Percentiles rank a stretch among this genome's conserved stretches.
phyloP scores from a whole-genome alignment of 1,140 invertebrate species.

The Drosophila quadrilineata region DNA sequence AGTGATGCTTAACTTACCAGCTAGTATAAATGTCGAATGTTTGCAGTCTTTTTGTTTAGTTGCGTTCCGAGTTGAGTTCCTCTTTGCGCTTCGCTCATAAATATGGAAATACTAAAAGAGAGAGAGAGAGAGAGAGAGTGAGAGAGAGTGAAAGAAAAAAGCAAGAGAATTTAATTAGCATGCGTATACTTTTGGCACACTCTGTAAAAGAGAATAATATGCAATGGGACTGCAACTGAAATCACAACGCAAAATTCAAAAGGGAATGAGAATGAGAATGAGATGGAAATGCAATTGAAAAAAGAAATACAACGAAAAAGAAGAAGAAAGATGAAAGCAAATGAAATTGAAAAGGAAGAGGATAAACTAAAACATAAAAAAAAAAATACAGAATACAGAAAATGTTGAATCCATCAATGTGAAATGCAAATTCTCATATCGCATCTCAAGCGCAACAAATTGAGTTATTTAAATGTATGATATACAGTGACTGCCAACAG shows the following conservation, averaged over 20 bases:
- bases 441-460: conserved; percentile 31
- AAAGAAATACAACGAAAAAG: conserved; percentile 2
- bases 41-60: conserved; percentile 18
- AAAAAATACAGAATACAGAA: conserved; percentile 19
- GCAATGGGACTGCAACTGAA: background rate
- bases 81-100: background rate
- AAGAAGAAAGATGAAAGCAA: background rate
- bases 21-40: conserved; percentile 6
- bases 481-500: conserved; percentile 8
- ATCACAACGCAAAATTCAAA: background rate
- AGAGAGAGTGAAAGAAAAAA: conserved; percentile 7
- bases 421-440: conserved; percentile 46
- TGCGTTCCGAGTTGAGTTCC: background rate
- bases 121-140: conserved; percentile 2
- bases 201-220: conserved; percentile 22
- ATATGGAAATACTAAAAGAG: conserved; percentile 45
- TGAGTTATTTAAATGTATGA: conserved; percentile 29
- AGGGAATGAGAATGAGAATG: background rate
- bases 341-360: background rate
- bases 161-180: conserved; percentile 58
- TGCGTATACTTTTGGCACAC: conserved; percentile 31
- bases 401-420: conserved; percentile 49
- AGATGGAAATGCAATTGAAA: background rate
- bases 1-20: conserved; percentile 22
- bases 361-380: conserved; percentile 21